Percentiles rank a stretch among this genome's conserved stretches.
phyloP scores from a whole-genome alignment of 2,797 vertebrate genomes.

The Characodon lateralis region DNA sequence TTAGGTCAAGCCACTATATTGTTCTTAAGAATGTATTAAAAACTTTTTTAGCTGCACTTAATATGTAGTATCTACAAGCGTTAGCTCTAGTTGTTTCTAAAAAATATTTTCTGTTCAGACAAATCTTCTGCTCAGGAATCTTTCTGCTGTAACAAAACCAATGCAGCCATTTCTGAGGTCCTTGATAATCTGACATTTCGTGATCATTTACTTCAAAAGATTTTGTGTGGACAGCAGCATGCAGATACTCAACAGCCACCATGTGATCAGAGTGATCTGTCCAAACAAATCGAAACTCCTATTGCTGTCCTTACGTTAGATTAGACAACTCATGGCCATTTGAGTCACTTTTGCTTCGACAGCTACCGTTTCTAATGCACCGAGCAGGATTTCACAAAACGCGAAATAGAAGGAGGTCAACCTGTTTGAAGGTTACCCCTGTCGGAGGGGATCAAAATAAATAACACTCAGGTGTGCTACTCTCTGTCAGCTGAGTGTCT shows the following conservation, averaged over 20 bases:
- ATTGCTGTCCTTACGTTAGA: constrained; percentile 59
- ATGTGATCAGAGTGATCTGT: constrained; percentile 72
- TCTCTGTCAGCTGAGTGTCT: constrained; percentile 80
- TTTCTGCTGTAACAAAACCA: constrained; percentile 29
- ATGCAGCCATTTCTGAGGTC: constrained; percentile 31
- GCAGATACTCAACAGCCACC: constrained; percentile 48
- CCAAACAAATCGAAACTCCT: constrained; percentile 70
- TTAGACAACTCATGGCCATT: constrained; percentile 70
- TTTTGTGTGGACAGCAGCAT: constrained; percentile 51
- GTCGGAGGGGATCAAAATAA: constrained; percentile 79
- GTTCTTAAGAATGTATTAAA: neutral
- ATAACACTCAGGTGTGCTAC: constrained; percentile 80
- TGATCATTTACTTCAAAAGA: constrained; percentile 38
- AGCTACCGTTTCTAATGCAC: constrained; percentile 70
- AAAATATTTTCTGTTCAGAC: neutral
- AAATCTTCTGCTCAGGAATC: constrained; percentile 11
- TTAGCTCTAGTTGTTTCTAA: constrained; percentile 38
- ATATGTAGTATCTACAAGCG: neutral
- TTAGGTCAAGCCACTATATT: too few species aligned
- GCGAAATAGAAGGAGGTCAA: constrained; percentile 76
- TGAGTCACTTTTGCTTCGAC: constrained; percentile 68
- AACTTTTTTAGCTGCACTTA: neutral
- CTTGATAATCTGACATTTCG: constrained; percentile 55
- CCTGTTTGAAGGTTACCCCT: constrained; percentile 80
- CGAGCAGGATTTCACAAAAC: constrained; percentile 66